These are phyloP conservation scores for Atethmia centrago DNA, from an alignment of 2,888 invertebrate species.

Conservation along the genomic window DNA sequence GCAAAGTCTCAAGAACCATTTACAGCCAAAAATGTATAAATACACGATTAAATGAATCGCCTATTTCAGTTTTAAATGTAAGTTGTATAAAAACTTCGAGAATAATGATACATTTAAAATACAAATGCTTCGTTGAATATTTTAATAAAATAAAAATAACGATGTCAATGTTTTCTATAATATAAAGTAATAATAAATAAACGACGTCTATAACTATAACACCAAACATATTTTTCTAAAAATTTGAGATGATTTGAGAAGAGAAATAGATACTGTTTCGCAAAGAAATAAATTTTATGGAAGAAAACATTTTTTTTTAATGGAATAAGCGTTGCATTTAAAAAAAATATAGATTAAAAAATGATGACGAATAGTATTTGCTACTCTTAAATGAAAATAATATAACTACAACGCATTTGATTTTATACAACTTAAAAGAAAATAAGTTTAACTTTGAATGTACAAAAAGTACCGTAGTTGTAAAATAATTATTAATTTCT, in stretches of 20 bases:
- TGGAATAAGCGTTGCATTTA: slow-evolving; percentile 59
- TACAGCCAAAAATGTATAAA: slow-evolving; percentile 64
- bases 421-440: slow-evolving; percentile 63
- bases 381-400: slow-evolving; percentile 51
- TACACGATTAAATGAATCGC: slow-evolving; percentile 49
- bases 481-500: slow-evolving; percentile 59
- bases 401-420: slow-evolving; percentile 49
- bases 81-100: slow-evolving; percentile 53
- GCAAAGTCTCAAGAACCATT: slow-evolving; percentile 50
- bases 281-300: slow-evolving; percentile 49
- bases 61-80: slow-evolving; percentile 60
- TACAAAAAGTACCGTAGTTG: slow-evolving; percentile 65
- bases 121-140: slow-evolving; percentile 64
- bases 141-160: slow-evolving; percentile 61
- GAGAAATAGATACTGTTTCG: slow-evolving; percentile 49
- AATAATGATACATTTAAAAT: slow-evolving; percentile 45
- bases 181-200: slow-evolving; percentile 58
- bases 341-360: slow-evolving; percentile 54
- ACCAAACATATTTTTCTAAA: slow-evolving; percentile 67
- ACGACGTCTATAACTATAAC: slow-evolving; percentile 53
- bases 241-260: slow-evolving; percentile 43
- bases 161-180: slow-evolving; percentile 57
- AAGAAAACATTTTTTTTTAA: slow-evolving; percentile 49
- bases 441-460: slow-evolving; percentile 59
- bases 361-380: slow-evolving; percentile 50